Percentiles rank a stretch among this genome's conserved stretches.
Evolutionary conservation across 53 echinoderm and acorn worm species (phyloP).

Genomic region (Patiria pectinifera): DNA sequence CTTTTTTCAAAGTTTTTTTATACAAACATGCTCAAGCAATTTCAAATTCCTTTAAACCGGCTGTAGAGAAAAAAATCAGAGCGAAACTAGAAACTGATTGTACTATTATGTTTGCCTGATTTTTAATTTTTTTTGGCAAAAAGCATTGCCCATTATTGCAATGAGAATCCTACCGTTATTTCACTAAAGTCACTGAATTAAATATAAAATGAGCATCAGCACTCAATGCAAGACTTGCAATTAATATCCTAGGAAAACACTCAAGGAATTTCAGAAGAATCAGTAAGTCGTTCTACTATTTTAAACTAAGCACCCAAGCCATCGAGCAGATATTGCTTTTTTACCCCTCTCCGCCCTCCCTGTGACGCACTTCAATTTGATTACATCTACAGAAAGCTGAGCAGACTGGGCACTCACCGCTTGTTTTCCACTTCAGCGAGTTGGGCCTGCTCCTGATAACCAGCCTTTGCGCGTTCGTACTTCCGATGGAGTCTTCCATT

Average conservation of each 20-base stretch:
- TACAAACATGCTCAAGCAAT: too few species aligned
- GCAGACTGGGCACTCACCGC: constrained; percentile 63
- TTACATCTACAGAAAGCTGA: background rate
- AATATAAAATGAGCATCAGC: background rate
- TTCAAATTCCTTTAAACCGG: too few species aligned
- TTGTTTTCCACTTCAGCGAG: constrained; percentile 77
- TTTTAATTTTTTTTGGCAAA: background rate
- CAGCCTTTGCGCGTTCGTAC: constrained; percentile 82
- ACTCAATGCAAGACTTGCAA: background rate
- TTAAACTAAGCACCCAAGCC: background rate
- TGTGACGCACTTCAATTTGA: background rate
- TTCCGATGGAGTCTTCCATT: constrained; percentile 81
- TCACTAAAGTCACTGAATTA: background rate
- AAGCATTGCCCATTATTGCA: background rate
- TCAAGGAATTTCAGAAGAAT: background rate
- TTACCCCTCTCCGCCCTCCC: background rate
- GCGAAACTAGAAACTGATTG: background rate
- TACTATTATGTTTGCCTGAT: background rate
- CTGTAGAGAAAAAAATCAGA: background rate
- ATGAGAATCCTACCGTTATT: background rate
- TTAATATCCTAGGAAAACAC: background rate
- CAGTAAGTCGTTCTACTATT: background rate
- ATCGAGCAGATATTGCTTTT: background rate
- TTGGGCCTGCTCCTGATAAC: constrained; percentile 85
- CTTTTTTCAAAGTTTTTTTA: too few species aligned